Percentiles rank a stretch among this genome's conserved stretches.
These are phyloP conservation scores for Drosophila anceps DNA, from an alignment of 2,888 invertebrate genomes.

Conservation along the genomic window DNA sequence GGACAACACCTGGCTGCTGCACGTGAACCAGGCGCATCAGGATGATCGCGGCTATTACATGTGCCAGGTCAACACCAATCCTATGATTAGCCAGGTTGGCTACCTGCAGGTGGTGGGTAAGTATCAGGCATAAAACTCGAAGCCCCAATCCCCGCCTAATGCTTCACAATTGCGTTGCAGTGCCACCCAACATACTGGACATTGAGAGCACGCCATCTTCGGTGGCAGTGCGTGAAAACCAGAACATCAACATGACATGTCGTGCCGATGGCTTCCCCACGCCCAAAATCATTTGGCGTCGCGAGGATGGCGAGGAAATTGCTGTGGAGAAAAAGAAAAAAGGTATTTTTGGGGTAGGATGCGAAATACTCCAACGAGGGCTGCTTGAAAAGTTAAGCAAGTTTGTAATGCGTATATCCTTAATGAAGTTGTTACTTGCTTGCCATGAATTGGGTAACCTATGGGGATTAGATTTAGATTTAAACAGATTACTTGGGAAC, in stretches of 20 bases:
- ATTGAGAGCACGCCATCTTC: conserved; percentile 95
- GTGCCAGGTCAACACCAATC: conserved; percentile 92
- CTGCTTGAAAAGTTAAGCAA: conserved; percentile 18
- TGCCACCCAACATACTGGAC: conserved; percentile 97
- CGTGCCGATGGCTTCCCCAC: conserved; percentile 96
- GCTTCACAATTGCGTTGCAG: conserved; percentile 86
- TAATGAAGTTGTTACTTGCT: neutral
- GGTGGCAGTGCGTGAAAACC: conserved; percentile 96
- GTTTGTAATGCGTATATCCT: neutral
- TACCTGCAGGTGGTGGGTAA: conserved; percentile 96
- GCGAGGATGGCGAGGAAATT: conserved; percentile 95
- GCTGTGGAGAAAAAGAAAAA: conserved; percentile 94
- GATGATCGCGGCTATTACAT: conserved; percentile 93
- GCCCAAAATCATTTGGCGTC: conserved; percentile 96
- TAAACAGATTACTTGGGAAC: too few relatives aligned
- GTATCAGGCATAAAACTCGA: conserved; percentile 75
- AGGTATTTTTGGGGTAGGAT: conserved; percentile 87
- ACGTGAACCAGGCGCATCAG: conserved; percentile 96
- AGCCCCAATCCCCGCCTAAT: neutral
- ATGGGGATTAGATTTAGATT: neutral
- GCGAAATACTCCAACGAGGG: neutral
- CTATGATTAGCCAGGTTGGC: conserved; percentile 97
- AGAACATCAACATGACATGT: conserved; percentile 96
- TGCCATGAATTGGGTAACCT: neutral
- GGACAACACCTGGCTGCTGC: conserved; percentile 95